phyloP scores from a whole-genome alignment of 2,888 invertebrate species.

The Nomada fabriciana region DNA sequence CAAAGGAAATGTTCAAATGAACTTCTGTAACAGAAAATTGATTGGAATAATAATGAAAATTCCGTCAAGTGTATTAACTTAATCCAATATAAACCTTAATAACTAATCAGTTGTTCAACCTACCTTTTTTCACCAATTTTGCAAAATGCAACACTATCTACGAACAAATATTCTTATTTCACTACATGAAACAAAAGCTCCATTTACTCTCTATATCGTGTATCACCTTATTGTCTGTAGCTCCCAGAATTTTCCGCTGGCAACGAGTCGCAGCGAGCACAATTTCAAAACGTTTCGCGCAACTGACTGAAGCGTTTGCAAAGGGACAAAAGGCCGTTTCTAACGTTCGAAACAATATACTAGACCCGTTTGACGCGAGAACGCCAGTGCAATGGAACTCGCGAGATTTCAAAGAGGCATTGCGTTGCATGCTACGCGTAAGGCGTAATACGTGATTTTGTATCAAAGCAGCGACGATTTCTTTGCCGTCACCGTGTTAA shows the following conservation, averaged over 20 bases:
- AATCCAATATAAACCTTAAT: no score
- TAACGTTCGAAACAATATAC: conserved; percentile 19
- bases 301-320: conserved; percentile 15
- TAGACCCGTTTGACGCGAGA: conserved; percentile 19
- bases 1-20: no score
- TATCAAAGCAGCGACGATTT: not conserved
- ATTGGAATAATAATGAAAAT: no score
- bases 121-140: no score
- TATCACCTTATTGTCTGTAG: not conserved
- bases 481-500: not conserved
- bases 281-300: not conserved
- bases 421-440: not conserved
- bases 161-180: no score
- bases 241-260: not conserved
- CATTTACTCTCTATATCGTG: no score
- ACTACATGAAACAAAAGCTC: no score
- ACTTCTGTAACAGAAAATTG: no score
- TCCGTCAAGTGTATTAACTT: no score
- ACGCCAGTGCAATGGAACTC: not conserved
- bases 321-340: conserved; percentile 13
- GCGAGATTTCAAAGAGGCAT: conserved; percentile 3
- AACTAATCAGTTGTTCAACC: no score
- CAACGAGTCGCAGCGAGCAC: not conserved
- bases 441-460: not conserved
- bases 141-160: no score